Conservation (phyloP, 2,797 vertebrate species). For the Cygnus olor region DNA sequence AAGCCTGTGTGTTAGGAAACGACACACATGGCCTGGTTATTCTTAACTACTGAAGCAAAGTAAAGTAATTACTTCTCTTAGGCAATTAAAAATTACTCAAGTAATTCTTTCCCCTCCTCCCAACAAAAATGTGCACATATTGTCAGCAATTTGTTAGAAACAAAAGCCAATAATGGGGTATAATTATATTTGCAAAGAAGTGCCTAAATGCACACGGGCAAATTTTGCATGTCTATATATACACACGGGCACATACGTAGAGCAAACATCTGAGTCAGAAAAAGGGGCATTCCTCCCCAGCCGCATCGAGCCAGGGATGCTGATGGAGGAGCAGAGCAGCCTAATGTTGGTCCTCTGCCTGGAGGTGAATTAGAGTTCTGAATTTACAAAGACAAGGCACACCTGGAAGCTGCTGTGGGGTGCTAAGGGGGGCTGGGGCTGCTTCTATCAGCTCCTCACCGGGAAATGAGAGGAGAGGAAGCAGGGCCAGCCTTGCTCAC, state of each 20-base stretch:
- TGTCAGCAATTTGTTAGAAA: conserved; percentile 43
- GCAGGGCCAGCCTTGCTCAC: background rate
- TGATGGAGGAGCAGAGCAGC: background rate
- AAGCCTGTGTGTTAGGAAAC: background rate
- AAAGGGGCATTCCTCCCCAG: background rate
- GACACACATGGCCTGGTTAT: conserved; percentile 55
- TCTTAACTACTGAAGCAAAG: conserved; percentile 70
- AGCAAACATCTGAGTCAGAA: background rate
- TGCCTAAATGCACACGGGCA: background rate
- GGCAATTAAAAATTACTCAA: conserved; percentile 64
- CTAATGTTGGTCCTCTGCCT: background rate
- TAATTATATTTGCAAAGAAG: background rate
- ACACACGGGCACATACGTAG: background rate
- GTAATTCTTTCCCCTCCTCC: conserved; percentile 34
- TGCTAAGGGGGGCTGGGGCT: background rate
- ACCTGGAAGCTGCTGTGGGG: background rate
- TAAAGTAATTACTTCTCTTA: conserved; percentile 68
- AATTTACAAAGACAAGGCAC: background rate
- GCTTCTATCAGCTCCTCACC: background rate
- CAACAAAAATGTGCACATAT: conserved; percentile 32
- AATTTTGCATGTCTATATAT: background rate
- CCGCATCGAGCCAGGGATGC: background rate
- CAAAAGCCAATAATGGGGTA: conserved; percentile 22
- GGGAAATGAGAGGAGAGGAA: background rate
- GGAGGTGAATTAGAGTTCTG: background rate